phyloP scores from a whole-genome alignment of 2,888 invertebrate species.

The Caenorhabditis sp. region DNA sequence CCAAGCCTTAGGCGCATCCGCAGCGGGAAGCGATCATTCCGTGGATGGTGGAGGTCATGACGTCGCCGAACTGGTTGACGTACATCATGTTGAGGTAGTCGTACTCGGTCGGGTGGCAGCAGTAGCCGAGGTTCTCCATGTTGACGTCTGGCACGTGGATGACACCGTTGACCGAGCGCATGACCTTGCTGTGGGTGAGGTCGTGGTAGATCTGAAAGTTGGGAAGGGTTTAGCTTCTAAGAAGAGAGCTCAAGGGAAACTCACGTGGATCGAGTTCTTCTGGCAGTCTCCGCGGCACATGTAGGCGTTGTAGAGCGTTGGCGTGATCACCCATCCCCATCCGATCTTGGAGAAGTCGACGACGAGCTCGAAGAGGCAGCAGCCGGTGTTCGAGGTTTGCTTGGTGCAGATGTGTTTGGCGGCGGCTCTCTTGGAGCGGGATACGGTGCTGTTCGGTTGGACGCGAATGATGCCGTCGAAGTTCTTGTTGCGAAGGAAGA shows the following conservation, averaged over 20 bases:
- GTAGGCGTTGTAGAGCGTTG: constrained; percentile 94
- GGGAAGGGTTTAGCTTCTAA: constrained; percentile 73
- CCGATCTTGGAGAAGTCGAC: constrained; percentile 96
- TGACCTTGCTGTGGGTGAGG: constrained; percentile 47
- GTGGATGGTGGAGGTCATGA: constrained; percentile 87
- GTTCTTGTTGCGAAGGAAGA: not conserved
- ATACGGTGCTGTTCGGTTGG: constrained; percentile 57
- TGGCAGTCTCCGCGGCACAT: constrained; percentile 97
- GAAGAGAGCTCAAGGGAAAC: constrained; percentile 86
- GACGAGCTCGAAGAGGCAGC: constrained; percentile 91
- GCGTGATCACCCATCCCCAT: constrained; percentile 98
- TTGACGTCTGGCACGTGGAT: not conserved
- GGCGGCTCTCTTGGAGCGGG: constrained; percentile 41
- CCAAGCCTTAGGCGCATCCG: too few species aligned
- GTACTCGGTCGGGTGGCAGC: constrained; percentile 92
- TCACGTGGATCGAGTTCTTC: constrained; percentile 90
- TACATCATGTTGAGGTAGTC: constrained; percentile 89
- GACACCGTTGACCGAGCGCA: constrained; percentile 21
- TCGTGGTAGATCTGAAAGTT: constrained; percentile 41
- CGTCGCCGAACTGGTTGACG: constrained; percentile 72
- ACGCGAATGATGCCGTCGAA: constrained; percentile 23
- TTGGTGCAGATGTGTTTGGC: constrained; percentile 68
- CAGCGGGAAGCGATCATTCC: constrained; percentile 93
- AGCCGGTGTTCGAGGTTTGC: constrained; percentile 83
- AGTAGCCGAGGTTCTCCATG: constrained; percentile 88